phyloP scores from a whole-genome alignment of 1,140 invertebrate species.

The Drosophila busckii region DNA sequence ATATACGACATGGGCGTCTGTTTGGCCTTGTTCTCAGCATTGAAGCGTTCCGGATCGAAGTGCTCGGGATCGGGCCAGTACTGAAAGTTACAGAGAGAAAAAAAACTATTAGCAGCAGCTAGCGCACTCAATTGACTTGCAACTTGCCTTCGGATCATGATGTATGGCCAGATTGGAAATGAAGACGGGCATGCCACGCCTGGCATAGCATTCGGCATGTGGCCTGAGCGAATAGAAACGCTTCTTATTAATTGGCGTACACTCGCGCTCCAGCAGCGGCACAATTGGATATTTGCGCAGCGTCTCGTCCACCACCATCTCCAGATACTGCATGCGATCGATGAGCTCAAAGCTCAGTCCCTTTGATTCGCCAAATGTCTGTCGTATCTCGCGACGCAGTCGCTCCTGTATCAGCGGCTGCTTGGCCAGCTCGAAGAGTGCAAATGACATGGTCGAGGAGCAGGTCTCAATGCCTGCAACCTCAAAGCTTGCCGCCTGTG shows the following conservation, averaged over 20 bases:
- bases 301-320: slow-evolving; percentile 81
- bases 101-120: not conserved
- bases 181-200: slow-evolving; percentile 69
- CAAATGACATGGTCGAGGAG: slow-evolving; percentile 84
- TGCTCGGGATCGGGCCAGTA: slow-evolving; percentile 77
- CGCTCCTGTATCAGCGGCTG: slow-evolving; percentile 85
- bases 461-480: slow-evolving; percentile 89
- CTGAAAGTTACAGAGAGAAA: slow-evolving; percentile 20
- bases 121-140: not conserved
- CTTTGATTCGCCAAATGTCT: slow-evolving; percentile 79
- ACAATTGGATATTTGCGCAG: slow-evolving; percentile 72
- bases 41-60: slow-evolving; percentile 77
- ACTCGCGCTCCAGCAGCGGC: slow-evolving; percentile 69
- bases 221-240: slow-evolving; percentile 70
- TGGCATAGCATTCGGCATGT: slow-evolving; percentile 60
- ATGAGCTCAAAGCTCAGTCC: slow-evolving; percentile 81
- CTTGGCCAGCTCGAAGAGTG: slow-evolving; percentile 84
- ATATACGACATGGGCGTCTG: slow-evolving; percentile 79
- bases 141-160: slow-evolving; percentile 62
- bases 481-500: slow-evolving; percentile 86
- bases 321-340: slow-evolving; percentile 82
- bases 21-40: slow-evolving; percentile 45
- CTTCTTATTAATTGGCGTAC: slow-evolving; percentile 67
- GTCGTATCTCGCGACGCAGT: slow-evolving; percentile 83
- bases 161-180: slow-evolving; percentile 72